A percentile compares a stretch with the other conserved stretches of the same genome.
Evolutionary conservation across 2,888 invertebrate species (phyloP).

Genomic region (Thumatha senex): DNA sequence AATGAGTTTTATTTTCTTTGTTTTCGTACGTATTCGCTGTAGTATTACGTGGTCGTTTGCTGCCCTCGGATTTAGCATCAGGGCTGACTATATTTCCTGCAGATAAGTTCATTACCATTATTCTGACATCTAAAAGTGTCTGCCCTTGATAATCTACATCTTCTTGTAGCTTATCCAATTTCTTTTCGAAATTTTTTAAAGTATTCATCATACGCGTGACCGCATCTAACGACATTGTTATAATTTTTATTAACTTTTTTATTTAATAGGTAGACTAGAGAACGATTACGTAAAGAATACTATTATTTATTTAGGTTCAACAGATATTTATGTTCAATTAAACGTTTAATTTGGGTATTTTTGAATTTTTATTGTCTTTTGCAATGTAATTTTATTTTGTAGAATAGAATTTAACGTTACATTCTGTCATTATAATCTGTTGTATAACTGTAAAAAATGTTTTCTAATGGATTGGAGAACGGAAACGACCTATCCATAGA

Average conservation of each 20-base stretch:
- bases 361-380: neutral
- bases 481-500: too few relatives aligned
- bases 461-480: too few relatives aligned
- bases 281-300: too few relatives aligned
- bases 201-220: slow-evolving; percentile 48
- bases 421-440: too few relatives aligned
- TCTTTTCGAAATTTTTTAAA: slow-evolving; percentile 61
- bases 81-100: slow-evolving; percentile 33
- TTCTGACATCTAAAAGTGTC: slow-evolving; percentile 57
- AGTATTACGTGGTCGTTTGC: slow-evolving; percentile 32
- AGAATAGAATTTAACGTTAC: neutral
- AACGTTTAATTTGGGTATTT: neutral
- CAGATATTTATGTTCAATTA: neutral
- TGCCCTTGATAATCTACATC: slow-evolving; percentile 60
- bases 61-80: slow-evolving; percentile 31
- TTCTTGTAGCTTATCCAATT: slow-evolving; percentile 62
- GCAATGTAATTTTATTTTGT: neutral
- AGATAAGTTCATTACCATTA: slow-evolving; percentile 51
- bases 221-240: slow-evolving; percentile 35
- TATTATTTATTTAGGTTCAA: neutral
- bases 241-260: neutral
- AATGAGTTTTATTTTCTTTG: neutral
- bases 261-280: neutral
- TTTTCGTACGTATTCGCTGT: slow-evolving; percentile 40
- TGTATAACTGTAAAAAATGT: too few relatives aligned